Conservation (phyloP, 1,140 invertebrate species). For the Halesus radiatus region DNA sequence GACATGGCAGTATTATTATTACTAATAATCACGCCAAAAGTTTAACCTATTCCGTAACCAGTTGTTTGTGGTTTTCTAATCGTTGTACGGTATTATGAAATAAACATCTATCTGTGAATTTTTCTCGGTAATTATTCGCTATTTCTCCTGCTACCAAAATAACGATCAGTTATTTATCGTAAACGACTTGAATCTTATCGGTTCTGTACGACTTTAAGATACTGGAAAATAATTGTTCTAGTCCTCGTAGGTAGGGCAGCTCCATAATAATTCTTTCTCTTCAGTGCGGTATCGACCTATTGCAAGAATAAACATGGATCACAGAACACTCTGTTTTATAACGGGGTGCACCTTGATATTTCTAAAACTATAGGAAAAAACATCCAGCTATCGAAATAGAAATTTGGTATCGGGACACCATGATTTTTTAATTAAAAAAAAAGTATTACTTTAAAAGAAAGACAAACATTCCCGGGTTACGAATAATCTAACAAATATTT, state of each 20-base stretch:
- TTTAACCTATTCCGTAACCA: no score
- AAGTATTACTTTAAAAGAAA: no score
- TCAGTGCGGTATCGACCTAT: background rate
- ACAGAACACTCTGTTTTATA: background rate
- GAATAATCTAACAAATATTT: no score
- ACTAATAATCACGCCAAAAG: no score
- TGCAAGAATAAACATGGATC: constrained; percentile 10
- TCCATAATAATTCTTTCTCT: background rate
- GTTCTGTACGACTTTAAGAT: background rate
- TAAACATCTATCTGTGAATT: background rate
- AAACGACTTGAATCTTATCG: background rate
- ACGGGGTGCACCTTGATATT: background rate
- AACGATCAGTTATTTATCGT: background rate
- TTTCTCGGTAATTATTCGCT: background rate
- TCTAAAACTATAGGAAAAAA: background rate
- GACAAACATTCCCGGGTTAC: no score
- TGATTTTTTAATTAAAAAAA: no score
- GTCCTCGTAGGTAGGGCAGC: background rate
- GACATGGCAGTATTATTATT: no score
- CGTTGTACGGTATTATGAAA: background rate
- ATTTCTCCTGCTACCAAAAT: background rate
- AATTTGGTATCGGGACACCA: no score
- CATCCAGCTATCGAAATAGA: background rate
- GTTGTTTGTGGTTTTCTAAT: background rate
- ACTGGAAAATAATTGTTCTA: background rate